Evolutionary conservation across 30 jellyfish, hydroid and myxozoan genomes (phyloP), one percentile per base, ranked within the genome.

Genomic region (Phacellophora camtschatica): DNA sequence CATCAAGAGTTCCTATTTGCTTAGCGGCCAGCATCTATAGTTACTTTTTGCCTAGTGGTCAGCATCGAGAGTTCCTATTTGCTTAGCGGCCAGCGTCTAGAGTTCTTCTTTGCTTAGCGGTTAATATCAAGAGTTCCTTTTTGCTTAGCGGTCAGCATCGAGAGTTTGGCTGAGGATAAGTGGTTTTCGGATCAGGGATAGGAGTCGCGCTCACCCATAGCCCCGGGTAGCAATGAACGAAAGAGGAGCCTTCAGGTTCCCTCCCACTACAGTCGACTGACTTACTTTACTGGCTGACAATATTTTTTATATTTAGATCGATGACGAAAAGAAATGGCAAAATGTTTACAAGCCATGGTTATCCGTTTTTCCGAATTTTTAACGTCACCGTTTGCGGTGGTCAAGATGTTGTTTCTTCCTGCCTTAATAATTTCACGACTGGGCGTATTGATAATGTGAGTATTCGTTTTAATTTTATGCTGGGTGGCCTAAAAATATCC

Each of bases 311-410:
- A 5, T 1, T 6, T 0, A 81, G 92, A 18, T 15, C 78, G 8
- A 74, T 84, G 75, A 55, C 19, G 22, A 27, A 78, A 56, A 72
- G 36, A 36, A 74, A 67, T 62, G 83, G 68, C 5, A 39, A 53
- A 8, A 41, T 37, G 82, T 89, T 89, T 72, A 89, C 97, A 28
- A 74, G 95, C 58, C 87, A 66, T 27, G 97, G 95, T 18, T 89
- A 34, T 41, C 92, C 95, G 12, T 89, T 69, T 69, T 82, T 61
- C 74, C 89, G 89, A 37, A 34, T 53, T 32, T 89, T 72, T 51
- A 82, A 81, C 39, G 56, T 89, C 65, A 81, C 91, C 7, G 32
- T 89, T 29, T 89, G 97, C 53, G 97, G 97, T 7, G 63, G 33
- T 12, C 74, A 54, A 8, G 58, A 66, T 32, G 25, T 70, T 2